Evolutionary conservation across 2,113 vertebrate genomes (phyloP), one percentile per base, ranked within the genome.

Genomic region (Fregetta grallaria): DNA sequence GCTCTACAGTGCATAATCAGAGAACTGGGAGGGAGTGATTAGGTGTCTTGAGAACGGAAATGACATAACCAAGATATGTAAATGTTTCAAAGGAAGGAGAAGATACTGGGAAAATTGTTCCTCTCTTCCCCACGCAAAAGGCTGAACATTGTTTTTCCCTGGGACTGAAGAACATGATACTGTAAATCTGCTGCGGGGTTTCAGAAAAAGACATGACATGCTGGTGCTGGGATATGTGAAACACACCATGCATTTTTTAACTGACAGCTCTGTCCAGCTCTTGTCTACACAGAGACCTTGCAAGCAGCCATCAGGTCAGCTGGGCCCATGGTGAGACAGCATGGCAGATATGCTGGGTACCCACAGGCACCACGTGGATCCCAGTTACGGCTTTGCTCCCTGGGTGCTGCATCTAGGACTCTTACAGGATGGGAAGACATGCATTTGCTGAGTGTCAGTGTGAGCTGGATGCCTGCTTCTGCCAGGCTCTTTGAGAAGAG

Each of bases 11-110:
- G 73, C 65, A 90, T 93, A 94, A 94, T 82, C 90, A 92, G 72
- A 82, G 63, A 72, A 70, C 53, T 67, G 62, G 45, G 61, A 93
- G 65, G 96, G 91, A 59, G 34, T 77, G 61, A 94, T 91, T 86
- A 91, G 68, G 68, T 79, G 66, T 87, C 88, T 34, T 94, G 82
- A 56, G 94, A 94, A 96, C 22, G 91, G 95, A 97, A 97, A 82
- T 97, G 96, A 97, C 95, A 92, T 77, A 90, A 32, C 58, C 30
- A 42, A 82, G 86, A 88, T 79, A 82, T 3, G 53, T 1, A 70
- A 71, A 70, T 82, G 26, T 68, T 92, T 90, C 66, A 81, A 80
- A 91, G 59, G 68, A 94, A 61, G 59, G 56, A 85, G 38, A 19
- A 88, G 85, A 38, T 34, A 40, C 88, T 53, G 76, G 47, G 68